These are phyloP conservation scores for Acanthurus lineatus DNA, from an alignment of 2,797 vertebrate genomes.

Conservation along the genomic window DNA sequence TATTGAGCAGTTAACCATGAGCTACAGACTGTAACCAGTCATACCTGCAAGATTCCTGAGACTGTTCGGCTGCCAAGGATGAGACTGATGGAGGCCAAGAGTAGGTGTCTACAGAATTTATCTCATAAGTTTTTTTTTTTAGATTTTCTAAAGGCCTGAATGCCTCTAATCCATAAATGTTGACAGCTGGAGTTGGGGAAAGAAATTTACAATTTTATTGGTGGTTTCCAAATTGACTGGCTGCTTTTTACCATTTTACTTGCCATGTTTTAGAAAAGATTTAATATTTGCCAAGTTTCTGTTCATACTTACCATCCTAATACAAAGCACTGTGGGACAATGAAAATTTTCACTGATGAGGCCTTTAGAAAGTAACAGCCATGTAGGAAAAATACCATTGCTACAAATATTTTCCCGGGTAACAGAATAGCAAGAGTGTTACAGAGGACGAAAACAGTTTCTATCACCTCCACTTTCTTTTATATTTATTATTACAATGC, in stretches of 20 bases:
- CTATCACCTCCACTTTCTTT: not conserved
- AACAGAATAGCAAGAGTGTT: not conserved
- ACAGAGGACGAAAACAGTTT: not conserved
- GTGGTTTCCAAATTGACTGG: not conserved
- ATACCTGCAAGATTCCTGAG: slow-evolving; percentile 69
- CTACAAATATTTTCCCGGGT: not conserved
- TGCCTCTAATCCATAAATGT: too few species aligned
- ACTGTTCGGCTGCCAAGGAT: slow-evolving; percentile 47
- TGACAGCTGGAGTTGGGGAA: too few species aligned
- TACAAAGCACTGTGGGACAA: slow-evolving; percentile 1
- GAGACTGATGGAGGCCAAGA: slow-evolving; percentile 22
- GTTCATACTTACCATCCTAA: not conserved
- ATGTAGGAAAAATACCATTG: not conserved
- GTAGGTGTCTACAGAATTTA: slow-evolving; percentile 5
- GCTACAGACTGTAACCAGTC: slow-evolving; percentile 18
- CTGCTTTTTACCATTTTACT: not conserved
- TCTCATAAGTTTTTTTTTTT: not conserved
- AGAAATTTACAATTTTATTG: too few species aligned
- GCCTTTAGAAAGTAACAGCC: not conserved
- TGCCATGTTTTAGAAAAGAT: slow-evolving; percentile 1
- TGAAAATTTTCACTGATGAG: not conserved
- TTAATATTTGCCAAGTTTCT: not conserved
- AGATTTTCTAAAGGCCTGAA: not conserved
- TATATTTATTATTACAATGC: not conserved
- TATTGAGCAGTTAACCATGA: slow-evolving; percentile 11